Conservation (phyloP, 2,113 vertebrate genomes). For the Dipodomys merriami region DNA sequence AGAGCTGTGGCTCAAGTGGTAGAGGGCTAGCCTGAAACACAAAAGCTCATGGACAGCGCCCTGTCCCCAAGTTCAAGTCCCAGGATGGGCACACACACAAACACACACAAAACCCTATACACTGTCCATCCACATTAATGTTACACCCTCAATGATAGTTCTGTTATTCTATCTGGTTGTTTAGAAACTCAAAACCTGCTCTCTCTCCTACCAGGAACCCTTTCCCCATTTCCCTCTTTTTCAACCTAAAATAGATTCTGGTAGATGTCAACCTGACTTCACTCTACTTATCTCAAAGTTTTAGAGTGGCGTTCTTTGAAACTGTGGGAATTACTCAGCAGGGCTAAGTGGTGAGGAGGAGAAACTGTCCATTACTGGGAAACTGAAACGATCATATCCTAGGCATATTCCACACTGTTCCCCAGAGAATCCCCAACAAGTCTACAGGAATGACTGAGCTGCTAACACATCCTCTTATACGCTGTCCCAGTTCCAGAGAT, state of each 20-base stretch:
- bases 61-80: too few relatives aligned
- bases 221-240: neutral
- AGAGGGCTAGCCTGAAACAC: too few relatives aligned
- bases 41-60: too few relatives aligned
- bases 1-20: too few relatives aligned
- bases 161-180: neutral
- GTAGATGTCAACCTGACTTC: neutral
- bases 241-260: neutral
- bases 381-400: too few relatives aligned
- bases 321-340: neutral
- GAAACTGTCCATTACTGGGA: neutral
- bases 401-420: neutral
- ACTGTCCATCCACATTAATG: accelerated
- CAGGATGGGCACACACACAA: too few relatives aligned
- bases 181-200: neutral
- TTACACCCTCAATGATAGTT: neutral
- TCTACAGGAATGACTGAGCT: neutral
- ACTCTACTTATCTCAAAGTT: neutral
- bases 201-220: neutral
- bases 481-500: too few relatives aligned
- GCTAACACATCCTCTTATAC: neutral
- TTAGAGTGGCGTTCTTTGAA: neutral
- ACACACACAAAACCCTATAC: accelerated
- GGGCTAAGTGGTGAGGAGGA: too few relatives aligned
- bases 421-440: neutral